Conservation (phyloP, 2,888 invertebrate genomes). For the Drosophila pseudotalamancana region DNA sequence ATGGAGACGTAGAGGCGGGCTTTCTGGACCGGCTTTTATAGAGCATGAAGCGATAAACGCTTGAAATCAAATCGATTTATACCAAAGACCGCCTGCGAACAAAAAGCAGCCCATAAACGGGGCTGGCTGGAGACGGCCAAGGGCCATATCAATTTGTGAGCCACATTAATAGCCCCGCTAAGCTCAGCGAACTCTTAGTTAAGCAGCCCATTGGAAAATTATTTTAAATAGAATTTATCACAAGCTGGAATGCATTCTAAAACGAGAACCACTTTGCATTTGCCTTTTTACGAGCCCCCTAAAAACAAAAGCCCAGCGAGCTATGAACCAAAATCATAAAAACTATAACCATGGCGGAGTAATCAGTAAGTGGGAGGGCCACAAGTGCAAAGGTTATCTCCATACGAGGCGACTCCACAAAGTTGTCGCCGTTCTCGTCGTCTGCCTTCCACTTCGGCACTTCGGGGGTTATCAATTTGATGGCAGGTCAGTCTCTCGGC, state of each 20-base stretch:
- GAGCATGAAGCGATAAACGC: constrained; percentile 19
- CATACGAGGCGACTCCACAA: constrained; percentile 18
- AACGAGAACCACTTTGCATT: constrained; percentile 55
- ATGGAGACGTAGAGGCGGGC: not conserved
- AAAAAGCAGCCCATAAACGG: constrained; percentile 57
- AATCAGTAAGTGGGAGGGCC: constrained; percentile 9
- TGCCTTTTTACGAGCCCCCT: constrained; percentile 42
- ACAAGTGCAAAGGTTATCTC: constrained; percentile 59
- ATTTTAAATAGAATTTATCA: constrained; percentile 54
- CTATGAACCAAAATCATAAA: constrained; percentile 20
- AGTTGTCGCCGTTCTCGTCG: constrained; percentile 49
- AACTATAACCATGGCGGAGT: constrained; percentile 18
- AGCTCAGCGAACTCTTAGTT: not conserved
- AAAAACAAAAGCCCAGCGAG: constrained; percentile 1
- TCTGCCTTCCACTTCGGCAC: not conserved
- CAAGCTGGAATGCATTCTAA: constrained; percentile 56
- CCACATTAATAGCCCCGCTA: constrained; percentile 21
- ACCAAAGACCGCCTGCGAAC: constrained; percentile 30
- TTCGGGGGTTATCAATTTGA: constrained; percentile 63
- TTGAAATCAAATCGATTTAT: constrained; percentile 42
- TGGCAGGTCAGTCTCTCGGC: constrained; percentile 58
- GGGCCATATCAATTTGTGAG: constrained; percentile 50
- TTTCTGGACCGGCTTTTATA: constrained; percentile 25
- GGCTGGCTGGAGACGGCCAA: constrained; percentile 27
- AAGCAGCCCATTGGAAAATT: constrained; percentile 23